Evolutionary conservation across 2,888 invertebrate species (phyloP).

Genomic region (Bombylius major): DNA sequence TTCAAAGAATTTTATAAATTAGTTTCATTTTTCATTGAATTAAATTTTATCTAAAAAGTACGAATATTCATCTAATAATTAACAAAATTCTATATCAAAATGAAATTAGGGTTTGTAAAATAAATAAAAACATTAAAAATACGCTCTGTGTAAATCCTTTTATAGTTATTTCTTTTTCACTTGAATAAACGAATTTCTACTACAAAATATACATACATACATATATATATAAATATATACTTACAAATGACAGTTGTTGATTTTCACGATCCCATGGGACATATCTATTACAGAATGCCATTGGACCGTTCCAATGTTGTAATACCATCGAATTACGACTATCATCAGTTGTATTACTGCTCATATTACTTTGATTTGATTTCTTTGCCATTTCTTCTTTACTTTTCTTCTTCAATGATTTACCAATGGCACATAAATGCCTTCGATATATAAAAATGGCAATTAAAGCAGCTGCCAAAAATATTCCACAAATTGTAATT

Average conservation of each 20-base stretch:
- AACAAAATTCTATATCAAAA: too few species aligned
- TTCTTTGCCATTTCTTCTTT: constrained; percentile 63
- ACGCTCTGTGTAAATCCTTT: too few species aligned
- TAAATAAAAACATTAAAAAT: too few species aligned
- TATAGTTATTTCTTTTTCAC: too few species aligned
- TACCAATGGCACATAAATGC: constrained; percentile 54
- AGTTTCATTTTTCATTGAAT: too few species aligned
- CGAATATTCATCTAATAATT: too few species aligned
- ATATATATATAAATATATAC: neutral
- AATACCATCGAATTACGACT: constrained; percentile 43
- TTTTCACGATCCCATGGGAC: constrained; percentile 64
- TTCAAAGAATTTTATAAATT: too few species aligned
- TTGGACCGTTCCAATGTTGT: constrained; percentile 70
- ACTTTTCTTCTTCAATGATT: constrained; percentile 40
- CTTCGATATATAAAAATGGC: constrained; percentile 54
- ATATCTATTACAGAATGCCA: constrained; percentile 69
- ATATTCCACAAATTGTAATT: constrained; percentile 53
- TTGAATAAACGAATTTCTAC: too few species aligned
- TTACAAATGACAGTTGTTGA: constrained; percentile 30
- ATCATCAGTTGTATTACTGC: constrained; percentile 29
- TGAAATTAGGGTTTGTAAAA: too few species aligned
- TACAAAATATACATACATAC: neutral
- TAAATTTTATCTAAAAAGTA: too few species aligned
- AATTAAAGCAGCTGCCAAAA: constrained; percentile 52
- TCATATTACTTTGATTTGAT: constrained; percentile 33